phyloP scores from a whole-genome alignment of 2,113 vertebrate genomes.

The Oceanites oceanicus region DNA sequence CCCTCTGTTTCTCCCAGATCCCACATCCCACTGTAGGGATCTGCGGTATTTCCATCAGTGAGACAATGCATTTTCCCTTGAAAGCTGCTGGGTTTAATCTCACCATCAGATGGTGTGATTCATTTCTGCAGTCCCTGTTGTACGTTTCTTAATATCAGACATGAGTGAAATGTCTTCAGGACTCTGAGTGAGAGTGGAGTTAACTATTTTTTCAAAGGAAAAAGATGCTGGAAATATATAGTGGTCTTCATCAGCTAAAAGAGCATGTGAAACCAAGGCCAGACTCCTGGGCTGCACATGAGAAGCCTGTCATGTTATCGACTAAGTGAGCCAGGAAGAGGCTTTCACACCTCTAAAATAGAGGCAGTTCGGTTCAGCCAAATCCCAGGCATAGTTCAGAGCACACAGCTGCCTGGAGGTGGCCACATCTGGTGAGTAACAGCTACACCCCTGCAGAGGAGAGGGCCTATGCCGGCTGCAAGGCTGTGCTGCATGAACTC shows the following conservation, averaged over 20 bases:
- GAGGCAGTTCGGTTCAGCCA: neutral
- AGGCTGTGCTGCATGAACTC: neutral
- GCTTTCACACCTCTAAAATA: neutral
- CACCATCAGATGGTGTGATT: neutral
- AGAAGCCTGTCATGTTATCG: accelerated
- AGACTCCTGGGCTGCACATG: neutral
- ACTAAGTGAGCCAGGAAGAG: neutral
- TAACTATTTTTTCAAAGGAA: conserved; percentile 33
- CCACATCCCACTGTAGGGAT: neutral
- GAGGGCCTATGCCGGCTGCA: neutral
- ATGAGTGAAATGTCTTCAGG: conserved; percentile 40
- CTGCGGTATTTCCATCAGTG: neutral
- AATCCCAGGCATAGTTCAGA: neutral
- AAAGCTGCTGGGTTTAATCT: conserved; percentile 50
- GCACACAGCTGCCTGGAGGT: neutral
- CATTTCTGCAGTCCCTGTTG: conserved; percentile 35
- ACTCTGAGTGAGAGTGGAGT: neutral
- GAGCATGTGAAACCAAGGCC: neutral
- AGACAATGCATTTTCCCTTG: neutral
- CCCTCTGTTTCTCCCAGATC: neutral
- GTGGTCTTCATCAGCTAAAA: neutral
- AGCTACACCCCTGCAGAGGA: neutral
- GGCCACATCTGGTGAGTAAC: neutral
- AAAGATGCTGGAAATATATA: neutral
- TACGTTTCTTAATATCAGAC: conserved; percentile 31